phyloP scores from a whole-genome alignment of 2,888 invertebrate genomes.

The Galerucella nymphaeae region DNA sequence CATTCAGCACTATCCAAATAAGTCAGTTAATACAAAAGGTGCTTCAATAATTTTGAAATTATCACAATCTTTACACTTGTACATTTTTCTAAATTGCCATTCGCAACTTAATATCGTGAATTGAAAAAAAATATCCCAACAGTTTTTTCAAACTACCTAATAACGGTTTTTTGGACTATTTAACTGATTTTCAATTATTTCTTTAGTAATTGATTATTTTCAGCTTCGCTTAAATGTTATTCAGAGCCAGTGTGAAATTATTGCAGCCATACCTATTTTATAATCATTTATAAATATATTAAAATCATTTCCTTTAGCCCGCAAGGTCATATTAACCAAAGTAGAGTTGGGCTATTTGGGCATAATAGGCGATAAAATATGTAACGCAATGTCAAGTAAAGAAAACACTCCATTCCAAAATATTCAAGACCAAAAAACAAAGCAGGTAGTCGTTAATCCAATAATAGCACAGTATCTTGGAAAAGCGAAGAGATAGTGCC shows the following conservation, averaged over 20 bases:
- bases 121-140: background rate
- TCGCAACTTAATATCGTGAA: background rate
- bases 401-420: no score
- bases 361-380: no score
- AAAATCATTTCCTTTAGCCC: background rate
- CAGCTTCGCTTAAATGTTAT: conserved; percentile 35
- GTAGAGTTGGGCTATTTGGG: no score
- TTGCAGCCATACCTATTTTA: conserved; percentile 9
- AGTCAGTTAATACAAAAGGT: no score
- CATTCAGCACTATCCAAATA: no score
- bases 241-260: conserved; percentile 33
- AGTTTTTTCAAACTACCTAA: conserved; percentile 14
- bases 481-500: no score
- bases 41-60: no score
- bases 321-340: background rate
- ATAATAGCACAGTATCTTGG: no score
- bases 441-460: no score
- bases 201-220: conserved; percentile 33
- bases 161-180: conserved; percentile 24
- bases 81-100: background rate
- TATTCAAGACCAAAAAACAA: no score
- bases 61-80: no score
- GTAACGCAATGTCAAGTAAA: no score
- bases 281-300: background rate
- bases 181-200: conserved; percentile 28